These are phyloP conservation scores for Caenorhabditis briggsae DNA, from an alignment of 1,140 invertebrate genomes.

Conservation along the genomic window DNA sequence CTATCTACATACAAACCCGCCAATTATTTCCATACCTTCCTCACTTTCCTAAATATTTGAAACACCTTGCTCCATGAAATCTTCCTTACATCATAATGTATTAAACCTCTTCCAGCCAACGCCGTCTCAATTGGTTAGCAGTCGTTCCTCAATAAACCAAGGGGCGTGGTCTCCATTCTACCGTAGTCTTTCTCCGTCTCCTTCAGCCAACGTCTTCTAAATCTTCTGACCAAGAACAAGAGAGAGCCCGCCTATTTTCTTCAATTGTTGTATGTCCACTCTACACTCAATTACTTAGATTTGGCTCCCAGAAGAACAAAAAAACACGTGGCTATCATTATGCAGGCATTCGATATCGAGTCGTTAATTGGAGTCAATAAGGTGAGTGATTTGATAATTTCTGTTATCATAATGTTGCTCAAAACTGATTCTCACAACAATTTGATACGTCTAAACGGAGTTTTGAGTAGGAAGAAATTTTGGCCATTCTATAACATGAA, in stretches of 20 bases:
- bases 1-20: too few relatives aligned
- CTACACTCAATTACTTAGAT: background rate
- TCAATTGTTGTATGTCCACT: background rate
- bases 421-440: too few relatives aligned
- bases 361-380: slow-evolving; percentile 34
- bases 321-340: background rate
- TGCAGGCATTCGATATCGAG: slow-evolving; percentile 47
- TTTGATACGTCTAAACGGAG: too few relatives aligned
- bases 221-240: background rate
- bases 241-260: background rate
- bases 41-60: too few relatives aligned
- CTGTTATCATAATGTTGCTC: background rate
- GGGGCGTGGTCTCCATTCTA: background rate
- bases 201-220: background rate
- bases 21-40: too few relatives aligned
- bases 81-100: too few relatives aligned
- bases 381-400: background rate
- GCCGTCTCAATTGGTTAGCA: slow-evolving; percentile 9
- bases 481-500: too few relatives aligned
- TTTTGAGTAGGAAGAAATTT: too few relatives aligned
- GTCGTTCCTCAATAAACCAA: background rate
- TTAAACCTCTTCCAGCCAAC: background rate
- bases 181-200: slow-evolving; percentile 14
- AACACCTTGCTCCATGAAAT: too few relatives aligned
- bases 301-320: slow-evolving; percentile 2